Conservation (phyloP, 2,797 vertebrate genomes). For the Cryptoprocta ferox region DNA sequence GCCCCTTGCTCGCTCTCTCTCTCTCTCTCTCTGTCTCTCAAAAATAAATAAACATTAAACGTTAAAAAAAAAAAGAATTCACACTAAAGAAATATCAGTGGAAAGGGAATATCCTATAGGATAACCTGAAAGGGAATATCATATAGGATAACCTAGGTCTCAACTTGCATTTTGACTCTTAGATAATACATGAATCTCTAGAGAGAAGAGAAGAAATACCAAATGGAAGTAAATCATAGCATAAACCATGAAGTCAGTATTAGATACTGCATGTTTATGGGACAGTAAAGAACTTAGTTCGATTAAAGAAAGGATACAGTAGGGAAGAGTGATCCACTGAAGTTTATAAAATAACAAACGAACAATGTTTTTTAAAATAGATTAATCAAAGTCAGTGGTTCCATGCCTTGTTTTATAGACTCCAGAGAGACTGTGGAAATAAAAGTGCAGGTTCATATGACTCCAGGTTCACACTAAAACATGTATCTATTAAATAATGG, state of each 20-base stretch:
- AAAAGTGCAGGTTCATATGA: neutral
- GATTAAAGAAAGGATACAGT: neutral
- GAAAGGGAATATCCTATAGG: neutral
- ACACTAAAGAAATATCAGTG: neutral
- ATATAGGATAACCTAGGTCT: neutral
- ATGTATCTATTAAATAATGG: neutral
- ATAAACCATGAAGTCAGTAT: neutral
- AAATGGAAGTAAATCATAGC: neutral
- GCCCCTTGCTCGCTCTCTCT: no score
- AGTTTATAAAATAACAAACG: neutral
- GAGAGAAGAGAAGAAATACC: neutral
- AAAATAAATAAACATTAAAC: no score
- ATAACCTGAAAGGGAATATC: neutral
- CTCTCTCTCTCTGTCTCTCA: no score
- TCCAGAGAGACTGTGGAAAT: neutral
- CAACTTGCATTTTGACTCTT: neutral
- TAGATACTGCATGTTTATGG: neutral
- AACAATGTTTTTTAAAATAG: neutral
- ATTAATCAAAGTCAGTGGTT: neutral
- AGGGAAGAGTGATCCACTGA: neutral
- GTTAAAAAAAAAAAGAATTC: no score
- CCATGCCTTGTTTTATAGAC: neutral
- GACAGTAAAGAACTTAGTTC: neutral
- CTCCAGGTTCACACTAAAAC: neutral
- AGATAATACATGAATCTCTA: constrained; percentile 5